Evolutionary conservation across 1,140 invertebrate species (phyloP).

Genomic region (Hesperophylax magnus): DNA sequence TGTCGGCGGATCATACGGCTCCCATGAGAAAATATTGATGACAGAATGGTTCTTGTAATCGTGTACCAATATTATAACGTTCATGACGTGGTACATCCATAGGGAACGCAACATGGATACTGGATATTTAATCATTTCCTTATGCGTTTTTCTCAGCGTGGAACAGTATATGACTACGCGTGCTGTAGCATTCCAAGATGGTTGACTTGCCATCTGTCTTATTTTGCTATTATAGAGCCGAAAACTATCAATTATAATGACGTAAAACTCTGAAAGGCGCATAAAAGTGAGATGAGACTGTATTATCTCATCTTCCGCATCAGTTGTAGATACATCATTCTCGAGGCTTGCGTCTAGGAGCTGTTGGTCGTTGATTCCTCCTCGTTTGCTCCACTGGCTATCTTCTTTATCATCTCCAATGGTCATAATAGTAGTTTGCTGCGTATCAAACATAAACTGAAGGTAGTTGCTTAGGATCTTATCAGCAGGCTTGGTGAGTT

Average conservation of each 20-base stretch:
- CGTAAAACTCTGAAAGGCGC: constrained; percentile 49
- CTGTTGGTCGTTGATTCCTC: neutral
- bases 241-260: constrained; percentile 52
- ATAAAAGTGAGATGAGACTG: constrained; percentile 53
- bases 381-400: neutral
- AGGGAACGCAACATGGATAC: constrained; percentile 47
- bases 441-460: neutral
- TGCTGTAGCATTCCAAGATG: constrained; percentile 54
- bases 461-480: constrained; percentile 43
- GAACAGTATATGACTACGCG: constrained; percentile 49
- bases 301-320: constrained; percentile 47
- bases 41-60: constrained; percentile 47
- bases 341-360: constrained; percentile 29
- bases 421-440: constrained; percentile 45
- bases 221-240: constrained; percentile 55
- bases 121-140: constrained; percentile 49
- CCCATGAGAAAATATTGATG: constrained; percentile 53
- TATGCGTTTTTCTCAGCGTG: neutral
- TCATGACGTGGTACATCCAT: constrained; percentile 53
- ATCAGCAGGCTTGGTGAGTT: constrained; percentile 29
- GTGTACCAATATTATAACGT: constrained; percentile 45
- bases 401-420: constrained; percentile 49
- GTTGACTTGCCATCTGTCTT: constrained; percentile 43
- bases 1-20: constrained; percentile 54
- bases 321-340: constrained; percentile 40